phyloP scores from a whole-genome alignment of 2,797 vertebrate species.

The Hemibagrus guttatus region DNA sequence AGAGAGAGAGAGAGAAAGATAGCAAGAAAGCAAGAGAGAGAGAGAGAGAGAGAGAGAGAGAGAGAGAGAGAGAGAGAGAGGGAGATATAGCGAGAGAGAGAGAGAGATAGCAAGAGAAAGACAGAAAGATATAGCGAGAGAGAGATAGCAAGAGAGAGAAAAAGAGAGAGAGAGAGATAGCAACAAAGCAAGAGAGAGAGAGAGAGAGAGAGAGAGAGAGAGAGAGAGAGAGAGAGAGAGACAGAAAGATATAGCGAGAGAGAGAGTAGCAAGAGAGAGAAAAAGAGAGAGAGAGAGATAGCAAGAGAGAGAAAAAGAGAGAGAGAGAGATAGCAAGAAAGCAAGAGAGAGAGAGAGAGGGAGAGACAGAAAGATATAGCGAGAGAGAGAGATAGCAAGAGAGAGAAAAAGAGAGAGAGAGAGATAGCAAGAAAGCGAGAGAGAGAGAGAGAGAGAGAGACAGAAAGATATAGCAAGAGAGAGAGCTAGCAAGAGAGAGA shows the following conservation, averaged over 20 bases:
- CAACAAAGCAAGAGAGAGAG: neutral
- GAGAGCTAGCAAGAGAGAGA: neutral
- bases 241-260: neutral
- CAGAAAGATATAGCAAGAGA: neutral
- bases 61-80: no score
- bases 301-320: neutral
- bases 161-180: neutral
- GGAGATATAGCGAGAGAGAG: no score
- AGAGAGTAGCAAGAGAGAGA: neutral
- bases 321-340: neutral
- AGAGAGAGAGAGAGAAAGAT: neutral
- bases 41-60: neutral
- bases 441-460: no score
- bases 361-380: no score
- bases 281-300: neutral
- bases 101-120: no score
- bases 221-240: neutral
- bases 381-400: no score
- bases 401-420: no score
- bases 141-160: neutral
- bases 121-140: neutral
- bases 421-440: no score
- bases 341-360: neutral
- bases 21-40: neutral
- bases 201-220: conserved; percentile 4